Conservation (phyloP, 2,797 vertebrate genomes). For the Phaenicophaeus curvirostris region DNA sequence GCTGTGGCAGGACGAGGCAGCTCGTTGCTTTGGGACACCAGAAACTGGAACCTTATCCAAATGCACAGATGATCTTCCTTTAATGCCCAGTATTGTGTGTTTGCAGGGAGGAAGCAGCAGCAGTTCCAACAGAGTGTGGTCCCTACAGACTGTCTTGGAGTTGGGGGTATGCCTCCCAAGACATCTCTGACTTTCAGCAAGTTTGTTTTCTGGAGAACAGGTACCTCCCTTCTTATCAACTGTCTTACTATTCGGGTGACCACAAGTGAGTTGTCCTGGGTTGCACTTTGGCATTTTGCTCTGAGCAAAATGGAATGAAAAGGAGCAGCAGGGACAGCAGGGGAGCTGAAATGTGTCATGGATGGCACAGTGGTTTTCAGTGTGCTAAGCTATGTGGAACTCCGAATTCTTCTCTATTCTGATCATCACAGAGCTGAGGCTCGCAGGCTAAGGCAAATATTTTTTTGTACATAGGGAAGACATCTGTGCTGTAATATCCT, state of each 20-base stretch:
- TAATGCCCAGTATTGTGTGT: neutral
- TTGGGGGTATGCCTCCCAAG: neutral
- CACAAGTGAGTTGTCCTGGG: neutral
- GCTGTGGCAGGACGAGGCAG: rapidly evolving
- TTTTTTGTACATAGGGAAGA: neutral
- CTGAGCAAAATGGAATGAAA: neutral
- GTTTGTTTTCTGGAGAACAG: neutral
- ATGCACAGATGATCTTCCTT: neutral
- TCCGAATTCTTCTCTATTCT: neutral
- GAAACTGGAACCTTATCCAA: neutral
- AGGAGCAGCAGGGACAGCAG: neutral
- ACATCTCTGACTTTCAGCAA: neutral
- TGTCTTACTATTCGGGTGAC: neutral
- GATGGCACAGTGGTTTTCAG: neutral
- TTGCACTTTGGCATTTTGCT: neutral
- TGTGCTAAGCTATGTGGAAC: neutral
- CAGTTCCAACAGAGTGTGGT: neutral
- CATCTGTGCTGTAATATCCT: neutral
- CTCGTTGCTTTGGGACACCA: neutral
- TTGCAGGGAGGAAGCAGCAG: neutral
- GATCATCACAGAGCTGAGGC: neutral
- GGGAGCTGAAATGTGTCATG: neutral
- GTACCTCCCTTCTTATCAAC: neutral
- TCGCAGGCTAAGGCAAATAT: neutral
- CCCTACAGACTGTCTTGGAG: neutral